phyloP scores from a whole-genome alignment of 2,113 vertebrate genomes.

The Crotalus tigris region DNA sequence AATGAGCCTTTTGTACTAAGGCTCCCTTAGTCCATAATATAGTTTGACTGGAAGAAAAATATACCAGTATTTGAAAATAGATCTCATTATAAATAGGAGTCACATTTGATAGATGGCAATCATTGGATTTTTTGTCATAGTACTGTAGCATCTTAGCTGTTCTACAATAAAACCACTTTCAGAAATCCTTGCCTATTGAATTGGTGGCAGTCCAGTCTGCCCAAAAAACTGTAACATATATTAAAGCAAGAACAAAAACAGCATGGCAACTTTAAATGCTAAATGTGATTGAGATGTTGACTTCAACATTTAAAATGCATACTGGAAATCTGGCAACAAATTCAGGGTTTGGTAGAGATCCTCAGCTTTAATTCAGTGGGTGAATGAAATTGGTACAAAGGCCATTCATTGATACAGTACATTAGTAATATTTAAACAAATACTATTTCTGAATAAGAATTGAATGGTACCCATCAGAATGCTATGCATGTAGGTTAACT shows the following conservation, averaged over 20 bases:
- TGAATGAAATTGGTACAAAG: not conserved
- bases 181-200: not conserved
- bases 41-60: not conserved
- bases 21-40: not conserved
- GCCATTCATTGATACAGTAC: not conserved
- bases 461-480: not conserved
- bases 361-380: not conserved
- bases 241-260: not conserved
- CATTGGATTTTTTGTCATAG: not conserved
- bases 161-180: not conserved
- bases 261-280: not conserved
- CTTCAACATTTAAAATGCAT: not conserved
- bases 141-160: not conserved
- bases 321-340: not conserved
- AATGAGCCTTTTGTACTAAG: not conserved
- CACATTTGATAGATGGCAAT: not conserved
- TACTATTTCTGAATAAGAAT: not conserved
- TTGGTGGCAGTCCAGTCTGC: not conserved
- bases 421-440: not conserved
- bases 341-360: not conserved
- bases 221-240: not conserved
- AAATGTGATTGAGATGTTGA: not conserved
- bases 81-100: not conserved
- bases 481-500: no score
- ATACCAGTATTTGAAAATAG: not conserved